Evolutionary conservation across 2,113 vertebrate genomes (phyloP).

Genomic region (Danionella cerebrum): DNA sequence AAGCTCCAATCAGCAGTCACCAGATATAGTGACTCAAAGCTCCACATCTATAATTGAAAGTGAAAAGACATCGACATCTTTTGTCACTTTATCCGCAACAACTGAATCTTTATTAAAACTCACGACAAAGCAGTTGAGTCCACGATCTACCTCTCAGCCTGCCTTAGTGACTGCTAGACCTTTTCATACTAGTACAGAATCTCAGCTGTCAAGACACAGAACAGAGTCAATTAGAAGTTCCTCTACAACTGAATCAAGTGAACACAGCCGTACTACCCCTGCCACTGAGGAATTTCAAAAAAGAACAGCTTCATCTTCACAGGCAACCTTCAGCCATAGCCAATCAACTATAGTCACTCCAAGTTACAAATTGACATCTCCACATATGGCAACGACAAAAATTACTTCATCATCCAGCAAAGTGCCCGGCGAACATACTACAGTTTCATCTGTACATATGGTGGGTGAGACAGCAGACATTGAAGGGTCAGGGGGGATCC

Average conservation of each 20-base stretch:
- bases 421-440: neutral
- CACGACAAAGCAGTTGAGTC: neutral
- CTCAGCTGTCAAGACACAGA: neutral
- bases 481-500: neutral
- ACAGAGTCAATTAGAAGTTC: neutral
- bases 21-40: neutral
- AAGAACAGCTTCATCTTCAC: neutral
- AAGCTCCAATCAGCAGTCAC: conserved; percentile 17
- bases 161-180: neutral
- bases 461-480: neutral
- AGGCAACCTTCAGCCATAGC: neutral
- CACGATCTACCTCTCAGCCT: neutral
- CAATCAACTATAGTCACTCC: neutral
- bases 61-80: too few relatives aligned
- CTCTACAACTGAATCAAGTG: neutral
- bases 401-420: neutral
- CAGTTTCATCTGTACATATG: neutral
- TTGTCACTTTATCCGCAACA: neutral
- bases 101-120: neutral
- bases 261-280: neutral
- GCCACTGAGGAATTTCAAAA: neutral
- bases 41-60: conserved; percentile 24
- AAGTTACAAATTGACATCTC: neutral
- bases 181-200: neutral
- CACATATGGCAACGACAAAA: neutral